Evolutionary conservation across 2,797 vertebrate species (phyloP), one percentile per base, ranked within the genome.

Genomic region (Bradypus variegatus): DNA sequence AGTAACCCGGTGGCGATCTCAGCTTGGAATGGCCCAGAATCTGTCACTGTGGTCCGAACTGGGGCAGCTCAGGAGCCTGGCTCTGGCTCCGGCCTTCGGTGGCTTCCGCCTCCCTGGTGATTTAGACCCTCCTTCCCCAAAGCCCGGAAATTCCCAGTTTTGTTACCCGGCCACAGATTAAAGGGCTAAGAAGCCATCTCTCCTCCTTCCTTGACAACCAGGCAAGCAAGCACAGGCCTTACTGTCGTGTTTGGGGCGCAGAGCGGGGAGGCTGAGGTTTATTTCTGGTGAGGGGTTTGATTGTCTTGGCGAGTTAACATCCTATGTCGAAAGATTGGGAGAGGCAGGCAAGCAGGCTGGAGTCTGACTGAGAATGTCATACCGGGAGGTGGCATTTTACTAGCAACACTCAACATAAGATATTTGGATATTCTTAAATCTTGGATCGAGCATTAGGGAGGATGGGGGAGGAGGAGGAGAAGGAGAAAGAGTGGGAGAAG

Each of bases 201-300:
- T 79, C 18, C 50, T 83, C 86, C 64, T 75, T 88, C 90, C 95
- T 90, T 72, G 13, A 88, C 89, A 87, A 73, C 79, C 75, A 64
- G 91, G 89, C 77, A 50, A 65, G 86, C 60, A 85, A 92, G 91
- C 76, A 93, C 78, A 85, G 94, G 80, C 31, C 60, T 86, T 62
- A 13, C 16, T 6, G 25, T 33, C 16, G 55, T 33, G 33, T 33
- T 45, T 33, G 31, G 16, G 60, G 41, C 6, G 16, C 2, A 25
- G 38, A 12, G 41, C 14, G 38, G 16, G 41, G 18, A 7, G 19
- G 33, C 41, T 14, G 72, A 15, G 41, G 72, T 48, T 48, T 31
- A 18, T 48, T 75, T 75, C 1, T 3, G n/a, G 18, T 38, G 72
- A 14, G 79, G 27, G 36, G 41, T 55, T 72, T 77, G 86, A 62